These are phyloP conservation scores for Brachystomella parvula DNA, from an alignment of 1,140 invertebrate genomes.

Conservation along the genomic window DNA sequence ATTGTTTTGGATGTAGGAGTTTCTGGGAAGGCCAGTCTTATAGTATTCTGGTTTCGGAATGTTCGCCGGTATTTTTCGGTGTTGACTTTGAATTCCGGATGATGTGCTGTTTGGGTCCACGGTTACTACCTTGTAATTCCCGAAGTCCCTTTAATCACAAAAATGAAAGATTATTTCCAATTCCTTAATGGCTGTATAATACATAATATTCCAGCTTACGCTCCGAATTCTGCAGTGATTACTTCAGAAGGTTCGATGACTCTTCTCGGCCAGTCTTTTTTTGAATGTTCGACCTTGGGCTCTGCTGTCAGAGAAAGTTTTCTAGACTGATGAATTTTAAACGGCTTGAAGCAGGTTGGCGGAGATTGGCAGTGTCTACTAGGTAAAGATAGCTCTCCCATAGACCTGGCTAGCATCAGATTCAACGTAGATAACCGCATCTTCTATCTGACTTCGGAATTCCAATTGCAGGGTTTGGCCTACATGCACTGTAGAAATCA, in stretches of 20 bases:
- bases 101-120: background rate
- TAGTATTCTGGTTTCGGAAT: constrained; percentile 64
- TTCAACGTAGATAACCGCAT: no score
- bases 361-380: no score
- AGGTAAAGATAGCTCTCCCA: no score
- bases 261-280: background rate
- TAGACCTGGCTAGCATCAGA: no score
- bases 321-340: no score
- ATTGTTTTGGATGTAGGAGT: constrained; percentile 23
- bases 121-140: constrained; percentile 19
- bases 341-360: no score
- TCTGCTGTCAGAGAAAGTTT: background rate
- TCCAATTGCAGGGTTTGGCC: no score
- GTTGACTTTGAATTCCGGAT: constrained; percentile 48
- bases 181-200: background rate
- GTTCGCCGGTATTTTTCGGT: constrained; percentile 44
- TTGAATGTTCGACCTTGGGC: background rate
- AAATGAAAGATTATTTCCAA: background rate
- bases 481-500: no score
- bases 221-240: background rate
- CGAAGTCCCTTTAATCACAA: constrained; percentile 13
- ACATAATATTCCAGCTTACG: background rate
- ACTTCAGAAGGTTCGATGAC: background rate
- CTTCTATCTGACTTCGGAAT: no score
- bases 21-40: constrained; percentile 43